Evolutionary conservation across 2,113 vertebrate species (phyloP).

Genomic region (Colaptes auratus): DNA sequence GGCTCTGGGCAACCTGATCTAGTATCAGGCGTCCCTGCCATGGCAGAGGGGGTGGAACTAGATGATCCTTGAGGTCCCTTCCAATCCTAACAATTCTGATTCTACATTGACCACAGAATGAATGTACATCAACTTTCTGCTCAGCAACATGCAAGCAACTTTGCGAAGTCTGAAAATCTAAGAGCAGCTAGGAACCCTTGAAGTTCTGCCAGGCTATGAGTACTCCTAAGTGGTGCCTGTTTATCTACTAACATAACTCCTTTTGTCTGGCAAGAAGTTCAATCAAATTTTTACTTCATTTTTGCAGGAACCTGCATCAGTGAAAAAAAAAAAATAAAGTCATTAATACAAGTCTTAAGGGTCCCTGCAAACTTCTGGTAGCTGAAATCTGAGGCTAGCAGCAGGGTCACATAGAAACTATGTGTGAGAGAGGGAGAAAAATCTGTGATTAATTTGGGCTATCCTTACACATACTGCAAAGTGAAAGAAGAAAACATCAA

Average conservation of each 20-base stretch:
- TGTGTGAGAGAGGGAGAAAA: not conserved
- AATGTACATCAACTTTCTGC: not conserved
- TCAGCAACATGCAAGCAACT: not conserved
- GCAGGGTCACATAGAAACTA: not conserved
- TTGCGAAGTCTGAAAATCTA: not conserved
- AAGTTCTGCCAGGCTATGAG: not conserved
- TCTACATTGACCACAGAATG: not conserved
- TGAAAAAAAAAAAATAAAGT: not conserved
- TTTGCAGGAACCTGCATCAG: not conserved
- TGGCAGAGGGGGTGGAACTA: no score
- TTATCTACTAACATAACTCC: not conserved
- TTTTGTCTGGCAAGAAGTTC: not conserved
- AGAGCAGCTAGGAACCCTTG: not conserved
- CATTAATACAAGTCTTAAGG: not conserved
- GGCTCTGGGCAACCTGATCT: no score
- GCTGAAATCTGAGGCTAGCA: not conserved
- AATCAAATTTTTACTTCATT: not conserved
- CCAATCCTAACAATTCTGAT: no score
- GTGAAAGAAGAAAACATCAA: not conserved
- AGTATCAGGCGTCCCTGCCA: no score
- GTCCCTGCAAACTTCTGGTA: not conserved
- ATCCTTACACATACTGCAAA: not conserved
- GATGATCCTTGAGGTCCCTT: no score
- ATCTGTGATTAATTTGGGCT: not conserved
- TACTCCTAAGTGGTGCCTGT: not conserved